Evolutionary conservation across 2,888 invertebrate species (phyloP).

Genomic region (Drosophila limbata): DNA sequence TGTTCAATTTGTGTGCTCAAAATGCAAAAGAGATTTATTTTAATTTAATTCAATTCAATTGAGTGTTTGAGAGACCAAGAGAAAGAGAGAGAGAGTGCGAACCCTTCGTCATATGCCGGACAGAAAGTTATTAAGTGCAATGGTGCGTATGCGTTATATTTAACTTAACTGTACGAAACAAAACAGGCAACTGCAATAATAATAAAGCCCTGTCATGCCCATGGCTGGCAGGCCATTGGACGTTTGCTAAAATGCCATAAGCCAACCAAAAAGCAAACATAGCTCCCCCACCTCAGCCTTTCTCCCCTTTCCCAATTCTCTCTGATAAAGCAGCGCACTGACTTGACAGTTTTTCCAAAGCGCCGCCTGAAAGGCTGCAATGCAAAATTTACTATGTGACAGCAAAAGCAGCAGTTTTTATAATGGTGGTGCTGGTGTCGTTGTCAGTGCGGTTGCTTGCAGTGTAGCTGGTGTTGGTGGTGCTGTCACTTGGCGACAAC

Average conservation of each 20-base stretch:
- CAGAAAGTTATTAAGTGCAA: slow-evolving; percentile 62
- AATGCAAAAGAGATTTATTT: slow-evolving; percentile 53
- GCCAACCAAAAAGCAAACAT: slow-evolving; percentile 26
- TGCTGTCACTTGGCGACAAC: slow-evolving; percentile 58
- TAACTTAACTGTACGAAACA: slow-evolving; percentile 45
- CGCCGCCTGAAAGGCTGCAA: slow-evolving; percentile 56
- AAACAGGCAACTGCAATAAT: slow-evolving; percentile 40
- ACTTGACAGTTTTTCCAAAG: slow-evolving; percentile 59
- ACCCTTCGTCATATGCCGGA: slow-evolving; percentile 4
- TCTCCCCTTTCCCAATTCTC: not conserved
- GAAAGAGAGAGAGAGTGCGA: not conserved
- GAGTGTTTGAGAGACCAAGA: slow-evolving; percentile 9
- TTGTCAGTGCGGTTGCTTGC: slow-evolving; percentile 16
- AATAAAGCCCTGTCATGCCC: slow-evolving; percentile 37
- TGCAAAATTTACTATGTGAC: slow-evolving; percentile 48
- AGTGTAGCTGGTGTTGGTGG: slow-evolving; percentile 3
- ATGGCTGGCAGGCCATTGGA: slow-evolving; percentile 15
- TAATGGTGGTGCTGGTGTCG: slow-evolving; percentile 9
- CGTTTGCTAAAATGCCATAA: slow-evolving; percentile 15
- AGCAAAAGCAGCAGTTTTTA: slow-evolving; percentile 14
- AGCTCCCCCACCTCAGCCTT: not conserved
- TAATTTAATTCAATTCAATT: slow-evolving; percentile 61
- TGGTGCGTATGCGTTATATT: slow-evolving; percentile 73
- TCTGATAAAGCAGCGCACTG: slow-evolving; percentile 25
- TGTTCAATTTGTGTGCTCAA: slow-evolving; percentile 23